A percentile compares a stretch with the other conserved stretches of the same genome.
Conservation (phyloP, 2,888 invertebrate species). For the Catocala nupta region DNA sequence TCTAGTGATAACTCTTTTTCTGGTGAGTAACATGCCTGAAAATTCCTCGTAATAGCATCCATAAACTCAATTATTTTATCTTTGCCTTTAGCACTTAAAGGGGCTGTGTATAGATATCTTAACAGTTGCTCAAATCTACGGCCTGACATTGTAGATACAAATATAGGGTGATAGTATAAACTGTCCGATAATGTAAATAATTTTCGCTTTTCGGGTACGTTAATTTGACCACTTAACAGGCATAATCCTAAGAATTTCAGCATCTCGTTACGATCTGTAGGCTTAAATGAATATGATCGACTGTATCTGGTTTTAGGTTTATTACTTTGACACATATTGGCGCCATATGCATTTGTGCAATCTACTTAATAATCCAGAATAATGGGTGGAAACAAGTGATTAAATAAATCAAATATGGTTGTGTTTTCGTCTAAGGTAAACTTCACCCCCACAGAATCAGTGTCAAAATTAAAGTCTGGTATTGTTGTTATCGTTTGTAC, state of each 20-base stretch:
- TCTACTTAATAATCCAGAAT: constrained; percentile 6
- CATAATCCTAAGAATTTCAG: constrained; percentile 1
- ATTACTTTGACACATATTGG: not conserved
- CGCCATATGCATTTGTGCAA: constrained; percentile 6
- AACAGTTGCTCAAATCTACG: constrained; percentile 20
- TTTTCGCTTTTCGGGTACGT: constrained; percentile 5
- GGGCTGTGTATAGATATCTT: constrained; percentile 7
- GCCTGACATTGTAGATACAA: constrained; percentile 10
- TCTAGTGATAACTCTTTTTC: constrained; percentile 7
- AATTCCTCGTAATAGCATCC: constrained; percentile 21
- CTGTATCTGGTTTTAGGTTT: constrained; percentile 2
- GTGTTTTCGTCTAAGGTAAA: not conserved
- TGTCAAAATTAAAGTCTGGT: constrained; percentile 9
- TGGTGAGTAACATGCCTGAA: constrained; percentile 12
- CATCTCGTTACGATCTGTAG: not conserved
- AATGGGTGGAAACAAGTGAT: constrained; percentile 9
- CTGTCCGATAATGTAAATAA: constrained; percentile 2
- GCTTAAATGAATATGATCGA: not conserved
- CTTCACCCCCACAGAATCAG: constrained; percentile 6
- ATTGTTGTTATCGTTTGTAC: not conserved
- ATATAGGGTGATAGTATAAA: constrained; percentile 8
- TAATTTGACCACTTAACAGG: not conserved
- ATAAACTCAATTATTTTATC: constrained; percentile 24
- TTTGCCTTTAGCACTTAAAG: constrained; percentile 21
- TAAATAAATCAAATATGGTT: constrained; percentile 9